Evolutionary conservation across 2,113 vertebrate genomes (phyloP).

Genomic region (Bos taurus): DNA sequence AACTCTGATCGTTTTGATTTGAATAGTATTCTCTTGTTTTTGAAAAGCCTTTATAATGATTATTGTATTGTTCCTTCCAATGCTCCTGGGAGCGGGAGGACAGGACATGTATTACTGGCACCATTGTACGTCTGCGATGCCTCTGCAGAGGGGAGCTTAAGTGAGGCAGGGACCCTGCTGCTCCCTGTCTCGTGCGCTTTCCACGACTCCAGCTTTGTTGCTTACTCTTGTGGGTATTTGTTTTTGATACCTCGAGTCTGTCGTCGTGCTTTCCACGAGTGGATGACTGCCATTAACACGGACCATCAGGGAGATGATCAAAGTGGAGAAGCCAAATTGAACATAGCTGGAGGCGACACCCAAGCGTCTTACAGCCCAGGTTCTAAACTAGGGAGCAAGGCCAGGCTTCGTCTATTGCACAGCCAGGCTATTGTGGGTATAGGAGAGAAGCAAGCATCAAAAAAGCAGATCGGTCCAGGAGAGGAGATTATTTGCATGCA

Average conservation of each 20-base stretch:
- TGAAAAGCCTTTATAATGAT: background rate
- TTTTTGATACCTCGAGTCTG: background rate
- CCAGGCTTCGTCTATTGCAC: background rate
- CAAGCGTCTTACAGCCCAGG: background rate
- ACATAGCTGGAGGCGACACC: background rate
- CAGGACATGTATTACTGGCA: background rate
- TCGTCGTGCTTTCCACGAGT: background rate
- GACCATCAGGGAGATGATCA: background rate
- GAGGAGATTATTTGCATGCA: background rate
- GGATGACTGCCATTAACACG: background rate
- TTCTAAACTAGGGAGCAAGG: background rate
- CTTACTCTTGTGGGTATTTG: background rate
- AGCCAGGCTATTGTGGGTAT: no score
- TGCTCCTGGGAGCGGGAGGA: background rate
- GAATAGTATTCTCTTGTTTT: background rate
- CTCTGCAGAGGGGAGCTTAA: accelerated
- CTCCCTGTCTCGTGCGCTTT: background rate
- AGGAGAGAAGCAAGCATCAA: background rate
- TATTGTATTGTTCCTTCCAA: background rate
- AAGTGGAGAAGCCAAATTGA: background rate
- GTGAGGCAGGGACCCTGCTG: background rate
- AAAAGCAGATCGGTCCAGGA: background rate
- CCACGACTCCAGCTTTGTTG: background rate
- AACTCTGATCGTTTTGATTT: background rate
- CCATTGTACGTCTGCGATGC: background rate